Percentiles rank a stretch among this genome's conserved stretches.
Conservation (phyloP, 2,113 vertebrate genomes). For the Corapipo altera region DNA sequence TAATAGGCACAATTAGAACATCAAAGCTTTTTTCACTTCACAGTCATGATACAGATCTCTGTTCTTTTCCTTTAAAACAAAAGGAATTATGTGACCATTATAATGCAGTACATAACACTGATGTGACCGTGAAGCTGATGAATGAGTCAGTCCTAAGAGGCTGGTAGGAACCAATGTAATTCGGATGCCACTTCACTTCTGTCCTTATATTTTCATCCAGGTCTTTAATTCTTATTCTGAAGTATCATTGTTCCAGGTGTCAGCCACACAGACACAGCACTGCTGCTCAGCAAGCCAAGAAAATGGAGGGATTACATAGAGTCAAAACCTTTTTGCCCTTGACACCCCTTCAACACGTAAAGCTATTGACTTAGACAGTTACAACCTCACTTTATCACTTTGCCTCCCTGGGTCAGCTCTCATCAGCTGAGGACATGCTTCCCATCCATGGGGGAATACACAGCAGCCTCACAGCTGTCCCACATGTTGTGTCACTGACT, state of each 20-base stretch:
- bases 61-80: background rate
- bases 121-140: background rate
- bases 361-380: background rate
- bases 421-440: background rate
- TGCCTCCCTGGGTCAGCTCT: background rate
- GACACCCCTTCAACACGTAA: background rate
- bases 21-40: background rate
- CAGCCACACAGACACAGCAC: background rate
- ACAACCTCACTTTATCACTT: background rate
- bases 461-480: fast-evolving
- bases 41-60: background rate
- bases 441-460: background rate
- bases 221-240: background rate
- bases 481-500: fast-evolving
- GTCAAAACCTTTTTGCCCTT: background rate
- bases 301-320: background rate
- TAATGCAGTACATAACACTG: background rate
- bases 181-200: background rate
- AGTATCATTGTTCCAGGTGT: background rate
- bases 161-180: background rate
- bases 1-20: background rate
- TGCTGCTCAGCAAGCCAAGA: background rate
- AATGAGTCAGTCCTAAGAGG: background rate
- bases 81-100: background rate
- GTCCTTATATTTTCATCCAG: background rate